These are phyloP conservation scores for Apeira syringaria DNA, from an alignment of 2,888 invertebrate species.

Conservation along the genomic window DNA sequence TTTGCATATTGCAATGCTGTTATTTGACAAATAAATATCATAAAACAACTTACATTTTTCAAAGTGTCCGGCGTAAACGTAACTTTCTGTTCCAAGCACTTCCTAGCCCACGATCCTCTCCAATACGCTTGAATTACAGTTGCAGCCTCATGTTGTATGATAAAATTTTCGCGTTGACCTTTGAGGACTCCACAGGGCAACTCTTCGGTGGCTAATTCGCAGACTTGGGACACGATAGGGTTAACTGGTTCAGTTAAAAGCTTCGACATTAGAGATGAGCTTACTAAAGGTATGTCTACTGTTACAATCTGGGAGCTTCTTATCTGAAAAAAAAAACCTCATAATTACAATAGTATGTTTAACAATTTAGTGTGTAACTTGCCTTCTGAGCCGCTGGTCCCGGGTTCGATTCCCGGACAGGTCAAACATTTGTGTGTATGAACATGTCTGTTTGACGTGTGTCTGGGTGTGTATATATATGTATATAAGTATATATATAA, in stretches of 20 bases:
- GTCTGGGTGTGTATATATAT: no score
- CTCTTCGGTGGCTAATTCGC: conserved; percentile 60
- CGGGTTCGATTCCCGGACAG: no score
- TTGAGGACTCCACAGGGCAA: conserved; percentile 60
- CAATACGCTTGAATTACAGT: conserved; percentile 62
- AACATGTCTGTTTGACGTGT: no score
- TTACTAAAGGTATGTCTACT: conserved; percentile 44
- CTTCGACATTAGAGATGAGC: conserved; percentile 38
- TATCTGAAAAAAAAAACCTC: no score
- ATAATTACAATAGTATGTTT: no score
- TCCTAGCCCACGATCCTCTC: conserved; percentile 65
- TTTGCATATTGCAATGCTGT: no score
- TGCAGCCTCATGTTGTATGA: conserved; percentile 63
- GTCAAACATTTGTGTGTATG: no score
- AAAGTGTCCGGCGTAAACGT: conserved; percentile 48
- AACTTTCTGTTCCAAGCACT: conserved; percentile 42
- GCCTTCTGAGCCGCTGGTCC: no score
- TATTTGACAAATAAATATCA: no score
- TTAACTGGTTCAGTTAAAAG: conserved; percentile 39
- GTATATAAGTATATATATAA: no score
- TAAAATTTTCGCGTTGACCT: conserved; percentile 54
- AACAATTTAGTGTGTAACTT: no score
- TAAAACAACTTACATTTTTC: conserved; percentile 55
- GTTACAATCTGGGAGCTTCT: conserved; percentile 17
- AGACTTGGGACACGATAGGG: conserved; percentile 50